These are phyloP conservation scores for Polyodon spathula DNA, from an alignment of 2,113 vertebrate species.

Conservation along the genomic window DNA sequence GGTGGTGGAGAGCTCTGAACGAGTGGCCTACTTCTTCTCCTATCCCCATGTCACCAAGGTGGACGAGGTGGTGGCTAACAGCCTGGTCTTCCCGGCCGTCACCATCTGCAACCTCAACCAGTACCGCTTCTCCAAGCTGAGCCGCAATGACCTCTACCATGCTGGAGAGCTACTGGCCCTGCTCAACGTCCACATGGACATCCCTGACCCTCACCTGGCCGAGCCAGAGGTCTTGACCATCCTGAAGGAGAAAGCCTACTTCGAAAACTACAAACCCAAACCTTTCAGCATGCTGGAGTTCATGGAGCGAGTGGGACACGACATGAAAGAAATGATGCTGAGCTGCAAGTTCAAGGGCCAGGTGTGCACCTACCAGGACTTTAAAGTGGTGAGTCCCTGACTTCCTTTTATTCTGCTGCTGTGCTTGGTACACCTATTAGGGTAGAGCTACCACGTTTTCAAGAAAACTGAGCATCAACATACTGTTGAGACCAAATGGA, in stretches of 20 bases:
- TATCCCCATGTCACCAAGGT: conserved; percentile 93
- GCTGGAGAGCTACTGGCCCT: conserved; percentile 87
- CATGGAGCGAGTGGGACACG: conserved; percentile 83
- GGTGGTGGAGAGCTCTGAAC: conserved; percentile 80
- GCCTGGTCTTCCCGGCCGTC: conserved; percentile 85
- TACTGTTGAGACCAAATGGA: no score
- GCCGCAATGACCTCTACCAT: conserved; percentile 91
- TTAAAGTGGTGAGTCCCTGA: conserved; percentile 82
- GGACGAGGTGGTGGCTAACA: conserved; percentile 82
- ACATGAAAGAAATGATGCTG: conserved; percentile 95
- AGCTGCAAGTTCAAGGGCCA: conserved; percentile 94
- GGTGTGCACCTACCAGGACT: conserved; percentile 82
- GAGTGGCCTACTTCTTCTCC: conserved; percentile 88
- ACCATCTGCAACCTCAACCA: conserved; percentile 93
- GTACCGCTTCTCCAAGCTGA: conserved; percentile 85
- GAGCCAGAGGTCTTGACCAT: conserved; percentile 76
- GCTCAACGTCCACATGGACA: conserved; percentile 82
- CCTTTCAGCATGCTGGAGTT: conserved; percentile 96
- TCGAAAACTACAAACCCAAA: conserved; percentile 84
- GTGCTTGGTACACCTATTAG: conserved; percentile 13
- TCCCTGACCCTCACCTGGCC: conserved; percentile 81
- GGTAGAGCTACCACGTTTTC: neutral
- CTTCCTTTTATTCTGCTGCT: conserved; percentile 19
- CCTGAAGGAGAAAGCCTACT: conserved; percentile 80
- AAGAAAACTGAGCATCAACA: neutral